Evolutionary conservation across 53 echinoderm and acorn worm species (phyloP).

Genomic region (Luidia sarsii): DNA sequence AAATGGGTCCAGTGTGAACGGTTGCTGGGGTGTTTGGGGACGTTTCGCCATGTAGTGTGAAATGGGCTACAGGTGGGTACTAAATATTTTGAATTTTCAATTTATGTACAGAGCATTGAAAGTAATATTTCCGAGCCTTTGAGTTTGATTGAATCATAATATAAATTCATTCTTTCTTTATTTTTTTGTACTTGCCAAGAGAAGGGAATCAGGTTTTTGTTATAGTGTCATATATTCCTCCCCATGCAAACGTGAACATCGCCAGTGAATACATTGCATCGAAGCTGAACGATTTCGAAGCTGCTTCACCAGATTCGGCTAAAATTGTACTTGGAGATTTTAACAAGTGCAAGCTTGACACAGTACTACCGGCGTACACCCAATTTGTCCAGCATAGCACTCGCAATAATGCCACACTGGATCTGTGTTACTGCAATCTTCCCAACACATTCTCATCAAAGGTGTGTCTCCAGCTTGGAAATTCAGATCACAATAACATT

Average conservation of each 20-base stretch:
- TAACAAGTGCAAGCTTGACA: conserved; percentile 47
- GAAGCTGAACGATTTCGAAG: conserved; percentile 19
- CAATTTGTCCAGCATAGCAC: conserved; percentile 53
- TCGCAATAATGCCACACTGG: conserved; percentile 35
- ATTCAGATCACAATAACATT: conserved; percentile 66
- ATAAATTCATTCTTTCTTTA: too few relatives aligned
- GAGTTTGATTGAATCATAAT: too few relatives aligned
- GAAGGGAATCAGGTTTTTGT: conserved; percentile 61
- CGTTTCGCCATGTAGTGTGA: too few relatives aligned
- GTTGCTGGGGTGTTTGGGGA: too few relatives aligned
- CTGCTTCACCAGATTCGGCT: conserved; percentile 38
- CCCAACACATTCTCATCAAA: conserved; percentile 16
- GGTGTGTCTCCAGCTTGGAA: conserved; percentile 50
- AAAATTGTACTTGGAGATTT: conserved; percentile 59
- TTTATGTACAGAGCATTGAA: too few relatives aligned
- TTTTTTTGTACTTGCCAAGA: conserved; percentile 59
- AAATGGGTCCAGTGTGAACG: too few relatives aligned
- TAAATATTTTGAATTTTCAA: too few relatives aligned
- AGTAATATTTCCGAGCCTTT: too few relatives aligned
- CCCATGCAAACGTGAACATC: conserved; percentile 32
- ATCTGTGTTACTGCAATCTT: conserved; percentile 62
- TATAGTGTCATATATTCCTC: conserved; percentile 44
- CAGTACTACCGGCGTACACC: conserved; percentile 20
- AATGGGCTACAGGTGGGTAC: too few relatives aligned
- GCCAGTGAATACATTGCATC: conserved; percentile 40